Evolutionary conservation across 2,113 vertebrate genomes (phyloP), one percentile per base, ranked within the genome.

Genomic region (Redunca redunca): DNA sequence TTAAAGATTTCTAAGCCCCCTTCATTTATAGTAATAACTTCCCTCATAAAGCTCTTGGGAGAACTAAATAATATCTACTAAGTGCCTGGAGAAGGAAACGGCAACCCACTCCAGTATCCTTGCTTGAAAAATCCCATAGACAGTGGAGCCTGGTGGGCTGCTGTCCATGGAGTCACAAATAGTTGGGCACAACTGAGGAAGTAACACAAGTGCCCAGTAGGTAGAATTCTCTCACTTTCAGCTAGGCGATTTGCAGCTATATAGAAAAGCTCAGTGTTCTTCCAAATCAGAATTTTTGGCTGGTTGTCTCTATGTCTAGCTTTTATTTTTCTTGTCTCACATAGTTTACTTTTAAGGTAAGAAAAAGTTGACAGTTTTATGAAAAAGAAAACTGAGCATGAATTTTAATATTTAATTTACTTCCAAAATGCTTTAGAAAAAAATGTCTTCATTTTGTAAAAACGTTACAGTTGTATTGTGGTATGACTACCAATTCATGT

Each of bases 361-460:
- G 83, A 84, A 94, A 57, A 95, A 95, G 89, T 96, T 97, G 97
- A 98, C 97, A 98, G 96, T 84, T 97, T 97, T 98, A 96, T 90
- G 80, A 81, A 95, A 96, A 98, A 90, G 94, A 95, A 98, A 97
- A 95, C 95, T 96, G 95, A 92, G 80, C 94, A 97, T 96, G 92
- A 97, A 98, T 97, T 98, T 98, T 98, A 97, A 98, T 98, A 96
- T 90, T 98, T 98, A 92, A 95, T 90, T 97, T 95, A 97, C 92
- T 96, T 98, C 94, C 94, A 98, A 97, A 97, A 98, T 97, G 90
- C 58, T 91, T 96, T 91, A 64, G 71, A 83, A 95, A 94, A 94
- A 94, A 87, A 88, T n/a, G 33, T 23, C 19, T 94, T 78, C 48
- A 91, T 97, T 95, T 82, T 89, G 43, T 93, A 82, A 28, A 90